phyloP scores from a whole-genome alignment of 2,888 invertebrate genomes.

The Liodrosophila aerea region DNA sequence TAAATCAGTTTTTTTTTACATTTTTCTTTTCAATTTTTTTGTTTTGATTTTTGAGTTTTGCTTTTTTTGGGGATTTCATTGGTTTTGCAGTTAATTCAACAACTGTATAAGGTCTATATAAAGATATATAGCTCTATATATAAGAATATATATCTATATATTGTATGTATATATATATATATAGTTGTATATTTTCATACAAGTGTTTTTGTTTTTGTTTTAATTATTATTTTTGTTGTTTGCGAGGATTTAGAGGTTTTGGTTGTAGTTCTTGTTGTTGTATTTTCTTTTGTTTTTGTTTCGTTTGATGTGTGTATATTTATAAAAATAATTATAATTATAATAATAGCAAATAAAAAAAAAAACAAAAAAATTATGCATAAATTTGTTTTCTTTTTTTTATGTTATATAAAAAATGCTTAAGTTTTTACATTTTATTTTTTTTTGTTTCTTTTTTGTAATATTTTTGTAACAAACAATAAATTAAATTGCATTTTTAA shows the following conservation, averaged over 20 bases:
- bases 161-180: constrained; percentile 26
- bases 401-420: constrained; percentile 42
- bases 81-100: constrained; percentile 49
- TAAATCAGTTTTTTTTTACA: constrained; percentile 25
- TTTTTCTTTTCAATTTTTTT: constrained; percentile 43
- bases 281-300: constrained; percentile 20
- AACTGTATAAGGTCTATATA: constrained; percentile 43
- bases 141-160: constrained; percentile 4
- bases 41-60: constrained; percentile 22
- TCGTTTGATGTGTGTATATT: constrained; percentile 31
- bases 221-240: constrained; percentile 32
- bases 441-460: constrained; percentile 12
- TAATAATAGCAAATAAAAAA: constrained; percentile 18
- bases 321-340: constrained; percentile 14
- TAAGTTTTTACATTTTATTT: constrained; percentile 10
- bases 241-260: constrained; percentile 78
- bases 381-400: too few relatives aligned
- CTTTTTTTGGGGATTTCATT: constrained; percentile 38
- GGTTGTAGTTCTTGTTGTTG: constrained; percentile 53
- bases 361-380: constrained; percentile 23
- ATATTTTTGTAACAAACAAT: constrained; percentile 41
- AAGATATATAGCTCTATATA: constrained; percentile 33
- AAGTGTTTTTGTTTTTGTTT: constrained; percentile 34
- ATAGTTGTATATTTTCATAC: constrained; percentile 44
- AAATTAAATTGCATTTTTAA: constrained; percentile 38